A percentile compares a stretch with the other conserved stretches of the same genome.
Conservation (phyloP, 2,888 invertebrate genomes). For the Syrista parreyssii region DNA sequence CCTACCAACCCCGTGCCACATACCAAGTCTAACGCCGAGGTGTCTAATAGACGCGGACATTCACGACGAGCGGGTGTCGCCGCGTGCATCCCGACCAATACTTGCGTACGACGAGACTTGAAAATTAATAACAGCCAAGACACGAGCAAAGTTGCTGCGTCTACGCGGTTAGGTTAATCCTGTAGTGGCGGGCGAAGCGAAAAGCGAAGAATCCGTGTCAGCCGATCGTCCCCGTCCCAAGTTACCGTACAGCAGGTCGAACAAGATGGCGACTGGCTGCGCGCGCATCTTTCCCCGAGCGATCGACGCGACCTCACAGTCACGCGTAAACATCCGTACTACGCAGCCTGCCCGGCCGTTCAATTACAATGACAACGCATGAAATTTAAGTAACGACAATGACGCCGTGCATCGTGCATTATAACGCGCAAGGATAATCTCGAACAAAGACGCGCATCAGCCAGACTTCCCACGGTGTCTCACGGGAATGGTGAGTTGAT, state of each 20-base stretch:
- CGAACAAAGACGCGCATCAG: background rate
- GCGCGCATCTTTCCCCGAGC: no score
- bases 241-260: no score
- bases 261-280: no score
- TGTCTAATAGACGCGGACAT: no score
- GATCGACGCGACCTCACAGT: background rate
- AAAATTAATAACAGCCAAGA: constrained; percentile 47
- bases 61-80: no score
- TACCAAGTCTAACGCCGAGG: no score
- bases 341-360: background rate
- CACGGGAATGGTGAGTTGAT: no score
- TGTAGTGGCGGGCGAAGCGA: no score
- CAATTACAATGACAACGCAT: background rate
- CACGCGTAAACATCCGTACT: background rate
- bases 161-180: no score
- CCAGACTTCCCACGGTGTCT: background rate
- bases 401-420: background rate
- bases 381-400: background rate
- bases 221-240: no score
- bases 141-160: constrained; percentile 49
- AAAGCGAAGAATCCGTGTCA: no score
- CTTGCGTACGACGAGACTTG: constrained; percentile 49
- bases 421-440: background rate
- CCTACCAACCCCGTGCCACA: no score
- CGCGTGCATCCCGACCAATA: constrained; percentile 27